phyloP scores from a whole-genome alignment of 2,888 invertebrate species.

The Sialis fuliginosa region DNA sequence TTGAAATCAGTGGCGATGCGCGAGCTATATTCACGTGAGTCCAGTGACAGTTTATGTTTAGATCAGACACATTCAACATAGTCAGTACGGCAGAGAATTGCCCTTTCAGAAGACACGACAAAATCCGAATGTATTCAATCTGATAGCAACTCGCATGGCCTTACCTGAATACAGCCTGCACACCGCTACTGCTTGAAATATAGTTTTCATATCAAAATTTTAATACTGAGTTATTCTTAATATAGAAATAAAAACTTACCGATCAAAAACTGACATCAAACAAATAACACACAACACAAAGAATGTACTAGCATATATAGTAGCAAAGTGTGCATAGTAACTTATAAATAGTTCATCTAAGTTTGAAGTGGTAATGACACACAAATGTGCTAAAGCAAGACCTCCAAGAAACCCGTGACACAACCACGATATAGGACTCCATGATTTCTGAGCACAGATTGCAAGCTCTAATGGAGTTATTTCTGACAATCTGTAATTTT shows the following conservation, averaged over 20 bases:
- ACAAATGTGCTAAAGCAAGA: slow-evolving; percentile 35
- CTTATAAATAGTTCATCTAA: slow-evolving; percentile 18
- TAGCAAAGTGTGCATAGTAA: slow-evolving; percentile 22
- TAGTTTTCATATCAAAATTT: no score
- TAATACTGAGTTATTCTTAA: no score
- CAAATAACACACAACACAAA: slow-evolving; percentile 39
- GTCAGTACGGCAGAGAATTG: no score
- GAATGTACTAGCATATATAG: slow-evolving; percentile 26
- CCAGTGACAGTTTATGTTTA: no score
- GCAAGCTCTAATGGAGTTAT: slow-evolving; percentile 33
- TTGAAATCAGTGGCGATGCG: no score
- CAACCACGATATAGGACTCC: slow-evolving; percentile 32
- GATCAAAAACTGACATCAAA: slow-evolving; percentile 37
- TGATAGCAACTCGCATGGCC: no score
- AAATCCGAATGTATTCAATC: no score
- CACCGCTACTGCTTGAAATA: no score
- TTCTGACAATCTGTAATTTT: not conserved
- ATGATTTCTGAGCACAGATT: slow-evolving; percentile 30
- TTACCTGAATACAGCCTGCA: no score
- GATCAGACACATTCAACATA: no score
- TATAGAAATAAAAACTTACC: slow-evolving; percentile 19
- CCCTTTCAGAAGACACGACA: no score
- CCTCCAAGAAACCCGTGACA: slow-evolving; percentile 43
- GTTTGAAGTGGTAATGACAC: slow-evolving; percentile 35
- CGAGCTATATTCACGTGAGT: no score